Evolutionary conservation across 2,888 invertebrate species (phyloP), one percentile per base, ranked within the genome.

Genomic region (Maniola hyperantus): DNA sequence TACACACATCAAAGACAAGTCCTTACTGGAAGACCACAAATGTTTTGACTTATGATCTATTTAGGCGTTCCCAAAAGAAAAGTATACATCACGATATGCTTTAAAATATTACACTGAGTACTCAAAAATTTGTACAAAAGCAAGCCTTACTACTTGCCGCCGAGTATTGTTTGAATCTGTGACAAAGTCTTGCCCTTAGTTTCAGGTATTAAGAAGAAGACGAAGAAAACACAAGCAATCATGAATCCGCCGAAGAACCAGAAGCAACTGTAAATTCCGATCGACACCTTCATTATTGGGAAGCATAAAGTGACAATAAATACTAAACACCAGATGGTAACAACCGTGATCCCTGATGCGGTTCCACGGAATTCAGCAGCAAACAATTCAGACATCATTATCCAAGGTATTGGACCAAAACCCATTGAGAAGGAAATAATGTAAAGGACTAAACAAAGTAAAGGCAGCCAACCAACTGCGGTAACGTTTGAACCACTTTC

Each of bases 391-490:
- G 96, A 94, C 94, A 95, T 95, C 93, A 95, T 93, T 93, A 96
- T 94, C 97, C 97, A 97, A 0, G 97, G 97, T 54, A 97, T 95
- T 0, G 97, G 97, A 0, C 97, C 97, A 78, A 96, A 95, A 11
- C 97, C 97, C 74, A 95, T 83, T 0, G 94, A 94, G 82, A 95
- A 96, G 0, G 94, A 94, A 18, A 95, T 85, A 68, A 96, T 95
- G 79, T 95, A 96, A 0, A 95, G 73, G 0, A 95, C 93, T 63
- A 96, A 89, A 71, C 94, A 94, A 0, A 93, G 79, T 1, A 95
- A 73, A 15, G 97, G 97, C 42, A 97, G 72, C 95, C 96, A 96
- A 0, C 95, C 94, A 1, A 96, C 85, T 0, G 87, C 76, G 0
- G 90, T 79, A 0, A 95, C 93, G 68, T 95, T 89, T 34, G 83